Base-by-base conservation (phyloP, 2,888 invertebrate species). In the Orthosia gothica region DNA sequence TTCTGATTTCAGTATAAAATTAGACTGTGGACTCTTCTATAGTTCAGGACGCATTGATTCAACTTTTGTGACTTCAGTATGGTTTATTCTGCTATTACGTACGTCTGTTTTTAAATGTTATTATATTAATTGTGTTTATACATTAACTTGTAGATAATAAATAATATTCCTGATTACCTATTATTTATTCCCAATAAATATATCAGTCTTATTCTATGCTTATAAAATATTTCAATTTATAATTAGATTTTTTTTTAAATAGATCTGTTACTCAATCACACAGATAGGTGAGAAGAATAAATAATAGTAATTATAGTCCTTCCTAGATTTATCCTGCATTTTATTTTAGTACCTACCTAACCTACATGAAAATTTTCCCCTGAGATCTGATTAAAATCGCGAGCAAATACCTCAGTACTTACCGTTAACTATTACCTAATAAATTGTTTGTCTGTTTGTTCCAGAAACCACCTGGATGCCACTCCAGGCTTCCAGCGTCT, bases 391-490 rank as follows among this genome's bases (percentile, higher is more conserved):
- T 9, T n/a, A 3, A n/a, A 52, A 52, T 52, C n/a, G 3, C 0
- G n/a, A 52, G n/a, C n/a, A 52, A 11, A 52, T n/a, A 52, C 32
- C 32, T 32, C 5, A 11, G 52, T 52, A 52, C n/a, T 3, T 52
- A 12, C 18, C 0, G 9, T 11, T 52, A 52, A 52, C 11, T 52
- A 15, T 32, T 15, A 13, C 9, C 15, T 11, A 12, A 32, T 20
- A 2, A 5, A 26, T 26, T 5, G 15, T 62, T 2, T 20, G 16
- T 16, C 1, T 26, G 7, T 62, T 74, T 80, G 74, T 92, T 92
- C 3, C 89, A 92, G 92, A 69, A 91, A 84, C 64, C 87, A 87
- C 67, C 66, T 88, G 68, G 90, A 91, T 50, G 80, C 87, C 16
- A 87, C 89, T 3, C 81, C 87, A 18, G 87, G 87, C 15, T 71